These are phyloP conservation scores for Proterorhinus semilunaris DNA, from an alignment of 2,113 vertebrate genomes.

Conservation along the genomic window DNA sequence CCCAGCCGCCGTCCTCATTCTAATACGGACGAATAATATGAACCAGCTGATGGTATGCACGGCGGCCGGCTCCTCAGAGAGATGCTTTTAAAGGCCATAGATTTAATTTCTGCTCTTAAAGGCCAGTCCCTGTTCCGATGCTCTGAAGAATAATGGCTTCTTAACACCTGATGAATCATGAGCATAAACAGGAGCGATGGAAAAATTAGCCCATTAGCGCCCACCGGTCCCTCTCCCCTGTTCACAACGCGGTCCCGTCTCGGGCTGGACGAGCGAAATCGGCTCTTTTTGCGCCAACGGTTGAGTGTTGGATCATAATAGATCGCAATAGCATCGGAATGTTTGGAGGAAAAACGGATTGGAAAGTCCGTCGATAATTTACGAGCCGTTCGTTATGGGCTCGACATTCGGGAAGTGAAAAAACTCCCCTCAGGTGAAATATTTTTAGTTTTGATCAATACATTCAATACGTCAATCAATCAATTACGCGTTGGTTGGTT, in stretches of 20 bases:
- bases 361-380: too few relatives aligned
- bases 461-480: too few relatives aligned
- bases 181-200: constrained; percentile 49
- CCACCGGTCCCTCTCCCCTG: constrained; percentile 28
- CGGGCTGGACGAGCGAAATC: neutral
- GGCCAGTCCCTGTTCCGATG: constrained; percentile 71
- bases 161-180: constrained; percentile 71
- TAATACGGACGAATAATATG: constrained; percentile 80
- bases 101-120: constrained; percentile 79
- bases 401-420: too few relatives aligned
- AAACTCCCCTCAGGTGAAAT: too few relatives aligned
- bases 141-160: constrained; percentile 72
- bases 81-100: constrained; percentile 80
- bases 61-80: constrained; percentile 69
- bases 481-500: too few relatives aligned
- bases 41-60: constrained; percentile 80
- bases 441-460: too few relatives aligned
- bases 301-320: too few relatives aligned
- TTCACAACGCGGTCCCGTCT: constrained; percentile 51
- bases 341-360: too few relatives aligned
- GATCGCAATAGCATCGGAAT: too few relatives aligned
- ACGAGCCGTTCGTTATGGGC: too few relatives aligned
- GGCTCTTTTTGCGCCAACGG: too few relatives aligned
- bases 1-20: constrained; percentile 79
- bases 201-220: constrained; percentile 66